Base-by-base conservation (phyloP, 2,113 vertebrate genomes). In the Notechis scutatus region DNA sequence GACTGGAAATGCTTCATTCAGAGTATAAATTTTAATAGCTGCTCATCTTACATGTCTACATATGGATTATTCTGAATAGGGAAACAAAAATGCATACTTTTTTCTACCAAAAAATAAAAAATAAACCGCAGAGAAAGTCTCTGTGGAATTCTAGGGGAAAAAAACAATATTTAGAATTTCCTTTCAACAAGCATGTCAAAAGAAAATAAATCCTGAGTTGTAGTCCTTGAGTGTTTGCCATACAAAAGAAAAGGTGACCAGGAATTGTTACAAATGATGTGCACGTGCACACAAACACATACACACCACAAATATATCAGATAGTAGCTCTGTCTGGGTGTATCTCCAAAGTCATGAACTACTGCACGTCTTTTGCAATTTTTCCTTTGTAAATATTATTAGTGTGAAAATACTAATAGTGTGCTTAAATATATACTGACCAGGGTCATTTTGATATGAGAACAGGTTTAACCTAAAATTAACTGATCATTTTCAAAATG, bases 21-120 rank as follows among this genome's bases (percentile, higher is more conserved):
- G 29, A 24, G 34, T 81, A 23, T 56, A 55, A 42, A 69, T 87
- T 92, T 81, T 92, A 92, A 92, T 42, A 92, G 52, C 34, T 81
- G 87, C 64, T 89, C 39, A 57, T 56, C 64, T 34, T 88, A 85
- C 34, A 92, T 57, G 39, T 64, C n/a, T 39, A 55, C 59, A 29
- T 92, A 45, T 89, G 87, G 64, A 85, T 89, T 85, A 11, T 81
- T 89, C 52, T 57, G 81, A 92, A 89, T 20, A 23, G 64, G 45
- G 64, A n/a, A 81, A 29, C 39, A 39, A 81, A 56, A 45, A 45
- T 45, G 64, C 57, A 88, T 26, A 42, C 6, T 24, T 34, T 54
- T 81, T 39, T 81, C 34, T 9, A 9, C 18, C 6, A 42, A 42
- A 42, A 81, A 18, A 81, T 20, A 39, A 81, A 39, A 39, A 81